Conservation (phyloP, 2,797 vertebrate species). For the Enteromius argenteus region DNA sequence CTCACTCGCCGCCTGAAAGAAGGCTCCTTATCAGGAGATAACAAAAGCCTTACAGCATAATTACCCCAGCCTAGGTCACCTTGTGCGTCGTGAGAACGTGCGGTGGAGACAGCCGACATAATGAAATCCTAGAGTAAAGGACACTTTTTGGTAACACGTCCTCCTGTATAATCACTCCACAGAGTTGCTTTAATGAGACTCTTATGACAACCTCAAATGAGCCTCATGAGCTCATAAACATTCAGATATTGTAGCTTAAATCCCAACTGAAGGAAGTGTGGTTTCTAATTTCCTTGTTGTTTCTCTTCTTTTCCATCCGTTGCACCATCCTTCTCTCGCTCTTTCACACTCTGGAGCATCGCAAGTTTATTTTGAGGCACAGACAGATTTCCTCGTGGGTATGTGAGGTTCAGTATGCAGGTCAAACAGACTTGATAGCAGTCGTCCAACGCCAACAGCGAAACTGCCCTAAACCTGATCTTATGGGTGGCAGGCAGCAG, state of each 20-base stretch:
- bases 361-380: constrained; percentile 46
- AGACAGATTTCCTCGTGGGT: constrained; percentile 31
- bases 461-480: constrained; percentile 27
- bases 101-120: constrained; percentile 50
- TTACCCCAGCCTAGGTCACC: constrained; percentile 74
- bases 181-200: constrained; percentile 53
- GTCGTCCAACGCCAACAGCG: constrained; percentile 18
- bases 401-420: constrained; percentile 41
- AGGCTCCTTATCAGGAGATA: constrained; percentile 68
- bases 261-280: constrained; percentile 27
- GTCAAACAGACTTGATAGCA: constrained; percentile 46
- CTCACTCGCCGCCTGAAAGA: constrained; percentile 65
- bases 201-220: constrained; percentile 41
- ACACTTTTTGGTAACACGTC: constrained; percentile 55
- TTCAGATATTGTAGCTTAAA: constrained; percentile 46
- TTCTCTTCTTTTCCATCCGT: constrained; percentile 14
- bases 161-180: constrained; percentile 51
- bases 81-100: constrained; percentile 59
- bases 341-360: constrained; percentile 27
- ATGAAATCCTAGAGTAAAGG: constrained; percentile 51
- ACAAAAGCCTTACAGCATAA: constrained; percentile 68
- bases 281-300: constrained; percentile 12
- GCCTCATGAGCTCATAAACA: constrained; percentile 36
- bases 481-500: background rate
- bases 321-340: constrained; percentile 30